Conservation (phyloP, 2,888 invertebrate species). For the Drosophila seclusa region DNA sequence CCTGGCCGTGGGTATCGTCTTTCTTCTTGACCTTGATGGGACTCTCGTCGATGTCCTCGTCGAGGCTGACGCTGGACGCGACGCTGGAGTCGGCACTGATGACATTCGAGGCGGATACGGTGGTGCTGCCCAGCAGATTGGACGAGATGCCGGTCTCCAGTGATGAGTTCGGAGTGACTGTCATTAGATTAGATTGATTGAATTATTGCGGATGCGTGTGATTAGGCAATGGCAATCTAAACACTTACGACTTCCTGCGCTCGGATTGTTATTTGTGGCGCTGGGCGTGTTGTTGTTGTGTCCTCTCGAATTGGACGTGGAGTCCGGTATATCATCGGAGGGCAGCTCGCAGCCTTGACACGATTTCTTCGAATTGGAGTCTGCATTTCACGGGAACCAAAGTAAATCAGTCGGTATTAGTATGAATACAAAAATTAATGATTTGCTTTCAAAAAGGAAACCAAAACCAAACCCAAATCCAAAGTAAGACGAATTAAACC, state of each 20-base stretch:
- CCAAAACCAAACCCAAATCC: conserved; percentile 16
- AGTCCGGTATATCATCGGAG: conserved; percentile 89
- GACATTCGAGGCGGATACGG: conserved; percentile 86
- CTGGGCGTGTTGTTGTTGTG: conserved; percentile 93
- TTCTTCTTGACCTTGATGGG: conserved; percentile 85
- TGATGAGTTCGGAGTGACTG: conserved; percentile 85
- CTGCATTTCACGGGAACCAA: conserved; percentile 71
- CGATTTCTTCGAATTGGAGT: conserved; percentile 88
- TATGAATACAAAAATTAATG: conserved; percentile 66
- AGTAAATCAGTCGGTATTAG: conserved; percentile 55
- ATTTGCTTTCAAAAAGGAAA: conserved; percentile 59
- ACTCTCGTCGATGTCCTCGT: conserved; percentile 84
- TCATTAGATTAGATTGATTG: neutral
- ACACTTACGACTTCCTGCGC: conserved; percentile 84
- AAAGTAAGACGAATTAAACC: conserved; percentile 3
- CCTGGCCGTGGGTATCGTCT: conserved; percentile 83
- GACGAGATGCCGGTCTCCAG: conserved; percentile 84
- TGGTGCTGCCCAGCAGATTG: conserved; percentile 91
- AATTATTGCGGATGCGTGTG: neutral
- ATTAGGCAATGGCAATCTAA: neutral
- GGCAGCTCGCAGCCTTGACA: conserved; percentile 92
- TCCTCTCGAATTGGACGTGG: conserved; percentile 88
- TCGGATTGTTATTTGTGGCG: conserved; percentile 91
- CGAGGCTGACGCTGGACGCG: conserved; percentile 85
- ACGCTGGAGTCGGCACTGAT: conserved; percentile 86